phyloP scores from a whole-genome alignment of 2,888 invertebrate species.

The Andrena marginata region DNA sequence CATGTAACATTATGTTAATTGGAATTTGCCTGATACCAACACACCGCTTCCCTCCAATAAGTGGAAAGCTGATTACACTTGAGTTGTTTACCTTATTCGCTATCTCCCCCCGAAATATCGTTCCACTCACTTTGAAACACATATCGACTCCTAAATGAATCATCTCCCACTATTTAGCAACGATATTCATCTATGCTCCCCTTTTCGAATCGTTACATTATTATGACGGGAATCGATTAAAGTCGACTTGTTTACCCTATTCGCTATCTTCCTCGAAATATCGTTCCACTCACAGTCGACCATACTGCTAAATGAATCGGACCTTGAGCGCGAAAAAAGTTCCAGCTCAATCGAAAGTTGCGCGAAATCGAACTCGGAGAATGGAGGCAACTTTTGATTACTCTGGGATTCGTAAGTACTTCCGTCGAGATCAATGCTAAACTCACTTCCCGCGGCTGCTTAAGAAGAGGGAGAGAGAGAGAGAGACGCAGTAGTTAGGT shows the following conservation, averaged over 20 bases:
- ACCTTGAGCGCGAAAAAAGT: background rate
- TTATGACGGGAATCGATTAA: background rate
- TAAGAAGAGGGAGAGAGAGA: background rate
- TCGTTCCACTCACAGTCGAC: background rate
- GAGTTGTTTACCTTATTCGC: background rate
- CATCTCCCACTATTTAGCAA: background rate
- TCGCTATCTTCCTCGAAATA: background rate
- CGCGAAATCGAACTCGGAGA: slow-evolving; percentile 9
- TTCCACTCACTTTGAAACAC: too few species aligned
- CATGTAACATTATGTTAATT: background rate
- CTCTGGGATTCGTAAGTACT: slow-evolving; percentile 16
- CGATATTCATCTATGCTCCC: background rate
- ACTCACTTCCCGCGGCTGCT: slow-evolving; percentile 10
- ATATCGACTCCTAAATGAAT: too few species aligned
- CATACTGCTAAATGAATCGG: slow-evolving; percentile 6
- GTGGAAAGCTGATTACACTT: background rate
- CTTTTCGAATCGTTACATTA: too few species aligned
- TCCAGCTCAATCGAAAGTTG: slow-evolving; percentile 24
- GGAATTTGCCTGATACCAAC: background rate
- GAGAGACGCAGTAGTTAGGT: background rate
- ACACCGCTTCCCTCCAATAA: background rate
- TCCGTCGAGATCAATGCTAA: slow-evolving; percentile 16
- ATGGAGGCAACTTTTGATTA: slow-evolving; percentile 31
- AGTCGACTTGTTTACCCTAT: background rate
- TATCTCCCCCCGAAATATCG: background rate